A percentile compares a stretch with the other conserved stretches of the same genome.
Conservation (phyloP, 2,888 invertebrate species). For the Trypoxylon attenuatum region DNA sequence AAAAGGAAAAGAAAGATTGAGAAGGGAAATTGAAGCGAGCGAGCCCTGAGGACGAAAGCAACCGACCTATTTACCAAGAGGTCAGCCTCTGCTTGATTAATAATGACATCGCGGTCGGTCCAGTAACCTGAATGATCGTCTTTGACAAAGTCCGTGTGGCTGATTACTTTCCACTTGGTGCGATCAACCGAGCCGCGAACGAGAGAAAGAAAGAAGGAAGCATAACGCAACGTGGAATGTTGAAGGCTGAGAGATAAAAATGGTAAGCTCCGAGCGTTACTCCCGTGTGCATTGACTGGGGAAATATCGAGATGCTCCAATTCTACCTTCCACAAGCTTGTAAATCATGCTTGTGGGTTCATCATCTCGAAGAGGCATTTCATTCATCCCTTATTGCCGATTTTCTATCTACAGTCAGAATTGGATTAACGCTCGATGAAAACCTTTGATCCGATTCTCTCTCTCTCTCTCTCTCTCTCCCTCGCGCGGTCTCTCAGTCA, state of each 20-base stretch:
- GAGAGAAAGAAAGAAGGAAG: not conserved
- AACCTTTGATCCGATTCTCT: no score
- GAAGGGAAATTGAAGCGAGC: no score
- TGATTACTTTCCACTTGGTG: constrained; percentile 18
- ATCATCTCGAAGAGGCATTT: no score
- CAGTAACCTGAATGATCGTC: constrained; percentile 30
- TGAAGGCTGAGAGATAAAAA: constrained; percentile 29
- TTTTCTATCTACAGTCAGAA: no score
- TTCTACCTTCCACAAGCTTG: constrained; percentile 18
- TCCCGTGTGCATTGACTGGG: not conserved
- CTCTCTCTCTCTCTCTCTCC: no score
- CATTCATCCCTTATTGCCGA: no score
- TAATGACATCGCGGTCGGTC: constrained; percentile 10
- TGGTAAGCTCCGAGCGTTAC: constrained; percentile 15
- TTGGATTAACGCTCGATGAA: no score
- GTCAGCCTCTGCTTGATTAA: constrained; percentile 7
- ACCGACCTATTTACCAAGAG: not conserved
- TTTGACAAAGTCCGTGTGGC: constrained; percentile 14
- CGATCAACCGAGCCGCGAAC: constrained; percentile 33
- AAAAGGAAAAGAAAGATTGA: not conserved
- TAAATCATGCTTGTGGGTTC: no score
- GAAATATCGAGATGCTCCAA: constrained; percentile 34
- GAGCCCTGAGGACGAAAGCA: not conserved
- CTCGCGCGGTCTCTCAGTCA: no score
- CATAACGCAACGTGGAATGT: not conserved